Base-by-base conservation (phyloP, 2,888 invertebrate species). In the Hylaea fasciaria region DNA sequence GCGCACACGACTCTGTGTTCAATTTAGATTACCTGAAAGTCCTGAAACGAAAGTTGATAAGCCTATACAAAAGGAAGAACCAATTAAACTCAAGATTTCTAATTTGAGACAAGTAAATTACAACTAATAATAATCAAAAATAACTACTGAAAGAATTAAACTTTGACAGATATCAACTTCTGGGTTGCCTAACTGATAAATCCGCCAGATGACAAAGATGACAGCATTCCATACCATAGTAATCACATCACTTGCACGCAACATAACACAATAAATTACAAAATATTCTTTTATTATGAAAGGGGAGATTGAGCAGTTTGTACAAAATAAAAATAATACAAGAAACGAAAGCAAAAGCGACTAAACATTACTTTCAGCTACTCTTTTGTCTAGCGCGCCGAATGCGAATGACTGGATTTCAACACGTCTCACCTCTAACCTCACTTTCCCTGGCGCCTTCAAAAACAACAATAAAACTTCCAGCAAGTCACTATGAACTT, bases 401-500 rank as follows among this genome's bases (percentile, higher is more conserved):
- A 59, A 49, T 54, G 50, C 41, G 47, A 64, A 54, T 45, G 60
- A 46, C 53, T 71, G 72, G 67, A 67, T 70, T 70, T 70, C 72
- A 74, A 68, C 62, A 63, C 73, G 76, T 82, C 81, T 82, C 75
- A 84, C 86, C 83, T 81, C 68, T 77, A 77, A 85, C 88, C 85
- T 78, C 70, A 81, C 89, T 89, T 89, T 89, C 90, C 73, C 89
- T 82, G 76, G 51, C 67, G 59, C 69, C 61, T 68, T 77, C 73
- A 70, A 69, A 74, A 72, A 79, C 67, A 74, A 85, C 80, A 83
- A 83, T 76, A 70, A 68, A 74, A 59, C 63, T 78, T 83, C 76
- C 80, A 86, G 82, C 54, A 65, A 70, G 79, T 87, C 90, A 89
- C 77, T 73, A 65, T 76, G 73, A 82, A 81, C 84, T 84, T 84